These are phyloP conservation scores for Patiria miniata DNA, from an alignment of 35 echinoderm and acorn worm species.

Conservation along the genomic window DNA sequence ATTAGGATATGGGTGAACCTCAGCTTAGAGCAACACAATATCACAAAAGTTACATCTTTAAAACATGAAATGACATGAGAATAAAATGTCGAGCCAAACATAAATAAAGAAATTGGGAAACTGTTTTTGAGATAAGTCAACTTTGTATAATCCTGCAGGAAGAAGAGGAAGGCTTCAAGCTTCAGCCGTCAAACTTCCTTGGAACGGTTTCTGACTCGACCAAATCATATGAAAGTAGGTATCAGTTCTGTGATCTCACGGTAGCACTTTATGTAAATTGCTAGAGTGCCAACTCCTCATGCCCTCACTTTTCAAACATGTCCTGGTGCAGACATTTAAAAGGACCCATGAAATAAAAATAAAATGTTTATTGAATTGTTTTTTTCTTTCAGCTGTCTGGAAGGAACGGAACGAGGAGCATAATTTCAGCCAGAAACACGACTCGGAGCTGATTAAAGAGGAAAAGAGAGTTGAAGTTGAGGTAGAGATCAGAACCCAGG, in stretches of 20 bases:
- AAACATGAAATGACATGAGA: no score
- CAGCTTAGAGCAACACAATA: no score
- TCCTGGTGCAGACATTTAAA: no score
- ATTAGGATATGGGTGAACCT: no score
- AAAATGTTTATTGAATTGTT: neutral
- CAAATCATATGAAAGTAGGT: constrained; percentile 62
- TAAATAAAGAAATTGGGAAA: no score
- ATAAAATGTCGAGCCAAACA: no score
- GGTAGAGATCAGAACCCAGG: constrained; percentile 83
- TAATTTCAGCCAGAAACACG: constrained; percentile 98
- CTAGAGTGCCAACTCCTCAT: no score
- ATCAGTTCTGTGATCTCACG: neutral
- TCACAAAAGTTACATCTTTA: no score
- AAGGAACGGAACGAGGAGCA: constrained; percentile 87
- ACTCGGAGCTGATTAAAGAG: constrained; percentile 94
- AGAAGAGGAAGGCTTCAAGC: constrained; percentile 94
- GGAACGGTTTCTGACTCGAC: constrained; percentile 63
- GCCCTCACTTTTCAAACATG: no score
- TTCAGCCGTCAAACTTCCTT: constrained; percentile 88
- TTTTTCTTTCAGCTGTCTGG: constrained; percentile 75
- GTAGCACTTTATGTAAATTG: no score
- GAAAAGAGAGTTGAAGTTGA: constrained; percentile 92
- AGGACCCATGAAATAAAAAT: no score
- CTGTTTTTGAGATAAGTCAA: neutral
- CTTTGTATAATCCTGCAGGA: constrained; percentile 64